Base-by-base conservation (phyloP, 1,140 invertebrate genomes). In the Rhagoletis pomonella region DNA sequence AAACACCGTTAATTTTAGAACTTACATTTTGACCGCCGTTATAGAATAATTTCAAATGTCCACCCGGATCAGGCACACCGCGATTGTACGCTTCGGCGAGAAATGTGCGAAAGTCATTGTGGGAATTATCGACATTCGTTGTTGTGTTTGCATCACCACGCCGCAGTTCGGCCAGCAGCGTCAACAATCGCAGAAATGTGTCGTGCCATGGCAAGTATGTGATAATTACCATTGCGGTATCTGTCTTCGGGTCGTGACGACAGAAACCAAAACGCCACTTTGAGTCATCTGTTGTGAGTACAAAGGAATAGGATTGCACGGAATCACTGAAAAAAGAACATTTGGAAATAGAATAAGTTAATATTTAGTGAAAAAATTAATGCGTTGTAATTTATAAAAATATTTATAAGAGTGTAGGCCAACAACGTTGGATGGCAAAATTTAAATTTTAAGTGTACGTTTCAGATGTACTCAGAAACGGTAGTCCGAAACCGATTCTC, bases 181-280 rank as follows among this genome's bases (percentile, higher is more conserved):
- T 88, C 88, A 95, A 94, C 93, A 94, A 96, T 96, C 97, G 98
- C 92, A 98, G 98, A 94, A 99, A 99, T 89, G 96, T 96, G 94
- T 99, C 98, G 93, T 98, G 98, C 98, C 98, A 99, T 89, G 98
- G 98, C 89, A 99, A 94, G 93, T 96, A 97, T 90, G 97, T 98
- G 87, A 97, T 94, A 77, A 98, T 91, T 65, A 98, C 96, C 89
- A 97, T 93, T 87, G 96, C 95, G 64, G 96, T 96, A 91, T 96
- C 95, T 17, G 96, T 95, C 91, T 96, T 96, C 17, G 97, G 96
- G 93, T 98, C 97, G 92, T 98, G 97, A 67, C 98, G 96, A 93
- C 98, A 99, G 93, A 98, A 99, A 88, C 98, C 98, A 95, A 98
- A 99, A 60, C 97, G 98, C 96, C 97, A 99, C 95, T 98, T 98